A percentile compares a stretch with the other conserved stretches of the same genome.
Evolutionary conservation across 1,140 invertebrate species (phyloP).

Genomic region (Ditylenchus dipsaci): DNA sequence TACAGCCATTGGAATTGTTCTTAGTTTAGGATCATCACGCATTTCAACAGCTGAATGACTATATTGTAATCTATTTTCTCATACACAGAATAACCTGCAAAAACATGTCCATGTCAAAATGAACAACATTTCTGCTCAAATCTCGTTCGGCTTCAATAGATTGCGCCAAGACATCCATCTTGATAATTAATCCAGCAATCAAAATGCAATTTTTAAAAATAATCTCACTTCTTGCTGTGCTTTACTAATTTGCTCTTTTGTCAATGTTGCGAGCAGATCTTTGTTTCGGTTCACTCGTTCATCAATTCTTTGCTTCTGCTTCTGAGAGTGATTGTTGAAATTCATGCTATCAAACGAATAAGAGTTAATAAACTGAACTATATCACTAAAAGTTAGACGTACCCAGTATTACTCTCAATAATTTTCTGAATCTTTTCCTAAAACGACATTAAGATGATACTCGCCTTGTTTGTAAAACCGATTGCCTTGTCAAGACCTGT

Average conservation of each 20-base stretch:
- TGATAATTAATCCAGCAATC: too few relatives aligned
- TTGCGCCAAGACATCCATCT: slow-evolving; percentile 10
- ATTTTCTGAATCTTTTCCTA: slow-evolving; percentile 37
- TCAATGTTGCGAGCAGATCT: slow-evolving; percentile 8
- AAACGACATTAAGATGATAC: slow-evolving; percentile 23
- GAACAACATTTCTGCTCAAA: slow-evolving; percentile 31
- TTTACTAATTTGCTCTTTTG: slow-evolving; percentile 18
- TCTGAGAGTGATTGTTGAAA: slow-evolving; percentile 34
- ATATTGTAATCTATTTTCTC: slow-evolving; percentile 67
- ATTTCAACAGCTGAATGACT: slow-evolving; percentile 70
- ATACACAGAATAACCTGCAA: slow-evolving; percentile 18
- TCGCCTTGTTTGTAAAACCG: slow-evolving; percentile 5
- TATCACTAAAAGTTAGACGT: too few relatives aligned
- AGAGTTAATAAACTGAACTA: too few relatives aligned
- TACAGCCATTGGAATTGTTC: slow-evolving; percentile 68
- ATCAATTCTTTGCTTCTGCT: slow-evolving; percentile 39
- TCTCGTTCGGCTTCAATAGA: slow-evolving; percentile 28
- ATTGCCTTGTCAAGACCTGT: slow-evolving; percentile 38
- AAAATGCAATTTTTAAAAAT: neutral
- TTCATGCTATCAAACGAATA: slow-evolving; percentile 20
- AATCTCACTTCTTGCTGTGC: slow-evolving; percentile 18
- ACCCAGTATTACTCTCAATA: slow-evolving; percentile 43
- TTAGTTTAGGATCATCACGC: slow-evolving; percentile 64
- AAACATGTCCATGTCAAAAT: slow-evolving; percentile 46
- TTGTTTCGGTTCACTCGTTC: slow-evolving; percentile 17